These are phyloP conservation scores for Oxycera nigricornis DNA, from an alignment of 2,888 invertebrate species.

Conservation along the genomic window DNA sequence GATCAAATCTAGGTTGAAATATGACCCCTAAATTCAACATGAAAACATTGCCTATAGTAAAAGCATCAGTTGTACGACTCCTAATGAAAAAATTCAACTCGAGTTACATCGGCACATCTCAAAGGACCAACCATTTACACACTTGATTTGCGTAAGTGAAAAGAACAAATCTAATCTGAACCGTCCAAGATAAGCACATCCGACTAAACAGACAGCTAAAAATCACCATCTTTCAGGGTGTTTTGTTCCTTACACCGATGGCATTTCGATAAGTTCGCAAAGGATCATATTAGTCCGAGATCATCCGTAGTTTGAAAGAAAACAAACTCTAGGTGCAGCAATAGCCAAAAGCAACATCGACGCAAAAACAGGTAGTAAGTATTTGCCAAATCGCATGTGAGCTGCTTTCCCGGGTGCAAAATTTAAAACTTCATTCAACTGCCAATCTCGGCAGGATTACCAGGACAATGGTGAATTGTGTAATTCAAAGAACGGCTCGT, in stretches of 20 bases:
- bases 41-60: too few relatives aligned
- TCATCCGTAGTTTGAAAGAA: conserved; percentile 32
- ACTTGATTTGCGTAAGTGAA: conserved; percentile 39
- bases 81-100: too few relatives aligned
- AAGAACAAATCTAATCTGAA: conserved; percentile 23
- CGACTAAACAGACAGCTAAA: conserved; percentile 30
- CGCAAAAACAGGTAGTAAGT: too few relatives aligned
- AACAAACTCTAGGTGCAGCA: conserved; percentile 18
- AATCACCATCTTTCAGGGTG: conserved; percentile 26
- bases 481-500: conserved; percentile 18
- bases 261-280: conserved; percentile 36
- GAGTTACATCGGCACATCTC: conserved; percentile 21
- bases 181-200: conserved; percentile 28
- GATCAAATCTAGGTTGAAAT: too few relatives aligned
- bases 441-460: conserved; percentile 17
- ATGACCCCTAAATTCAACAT: too few relatives aligned
- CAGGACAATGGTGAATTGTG: conserved; percentile 18
- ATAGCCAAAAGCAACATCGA: not conserved
- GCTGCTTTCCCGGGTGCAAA: conserved; percentile 36
- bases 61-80: too few relatives aligned
- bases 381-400: not conserved
- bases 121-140: conserved; percentile 32
- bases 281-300: conserved; percentile 34
- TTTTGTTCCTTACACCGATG: conserved; percentile 42
- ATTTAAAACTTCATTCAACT: conserved; percentile 31